Evolutionary conservation across 2,113 vertebrate genomes (phyloP).

Genomic region (Periophthalmus modestus): DNA sequence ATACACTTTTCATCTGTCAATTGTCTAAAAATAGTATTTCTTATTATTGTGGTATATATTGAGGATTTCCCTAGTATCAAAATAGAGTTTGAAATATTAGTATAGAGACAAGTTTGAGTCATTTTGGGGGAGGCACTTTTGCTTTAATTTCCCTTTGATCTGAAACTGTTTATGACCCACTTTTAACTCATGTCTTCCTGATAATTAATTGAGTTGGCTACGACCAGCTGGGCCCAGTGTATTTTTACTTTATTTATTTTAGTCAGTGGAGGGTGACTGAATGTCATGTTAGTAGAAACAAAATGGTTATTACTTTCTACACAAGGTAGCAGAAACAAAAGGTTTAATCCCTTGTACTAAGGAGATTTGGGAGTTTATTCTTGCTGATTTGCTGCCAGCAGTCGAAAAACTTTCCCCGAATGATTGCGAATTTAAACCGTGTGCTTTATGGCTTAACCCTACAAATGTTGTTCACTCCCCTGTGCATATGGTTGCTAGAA

Average conservation of each 20-base stretch:
- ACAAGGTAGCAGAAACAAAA: not conserved
- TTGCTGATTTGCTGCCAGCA: not conserved
- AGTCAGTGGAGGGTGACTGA: not conserved
- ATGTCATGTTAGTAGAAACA: not conserved
- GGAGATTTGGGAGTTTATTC: not conserved
- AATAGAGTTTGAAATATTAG: not conserved
- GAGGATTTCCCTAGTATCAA: not conserved
- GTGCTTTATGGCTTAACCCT: not conserved
- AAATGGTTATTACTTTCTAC: not conserved
- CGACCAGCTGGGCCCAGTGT: not conserved
- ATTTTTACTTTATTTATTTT: not conserved
- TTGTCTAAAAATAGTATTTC: not conserved
- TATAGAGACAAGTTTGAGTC: not conserved
- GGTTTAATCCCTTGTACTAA: not conserved
- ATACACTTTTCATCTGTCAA: not conserved
- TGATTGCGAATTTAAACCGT: not conserved
- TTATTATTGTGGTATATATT: not conserved
- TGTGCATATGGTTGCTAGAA: not conserved
- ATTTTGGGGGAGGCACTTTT: not conserved
- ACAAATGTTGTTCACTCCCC: not conserved
- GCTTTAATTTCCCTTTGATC: not conserved
- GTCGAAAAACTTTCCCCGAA: not conserved
- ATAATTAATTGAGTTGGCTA: conserved; percentile 6
- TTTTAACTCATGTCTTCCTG: not conserved
- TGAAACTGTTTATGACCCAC: not conserved